A percentile compares a stretch with the other conserved stretches of the same genome.
These are phyloP conservation scores for Pampus argenteus DNA, from an alignment of 2,797 vertebrate species.

Conservation along the genomic window DNA sequence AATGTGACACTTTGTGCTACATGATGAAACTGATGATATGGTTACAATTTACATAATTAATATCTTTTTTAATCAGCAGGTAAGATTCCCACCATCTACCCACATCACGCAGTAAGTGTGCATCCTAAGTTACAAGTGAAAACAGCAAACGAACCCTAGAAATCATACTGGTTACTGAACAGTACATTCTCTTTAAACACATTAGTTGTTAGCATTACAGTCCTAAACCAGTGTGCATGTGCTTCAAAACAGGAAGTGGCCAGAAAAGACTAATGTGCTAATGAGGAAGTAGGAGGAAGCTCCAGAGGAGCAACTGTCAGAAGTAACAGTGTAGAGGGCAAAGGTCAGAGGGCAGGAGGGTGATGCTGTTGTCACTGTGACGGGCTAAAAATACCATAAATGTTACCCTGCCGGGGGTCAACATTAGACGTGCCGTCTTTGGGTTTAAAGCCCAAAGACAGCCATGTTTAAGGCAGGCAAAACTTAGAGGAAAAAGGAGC, in stretches of 20 bases:
- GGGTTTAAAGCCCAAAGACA: neutral
- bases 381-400: conserved; percentile 56
- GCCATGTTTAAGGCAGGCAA: too few relatives aligned
- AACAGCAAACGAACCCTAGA: neutral
- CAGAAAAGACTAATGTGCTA: conserved; percentile 39
- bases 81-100: neutral
- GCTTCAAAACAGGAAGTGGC: conserved; percentile 68
- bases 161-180: neutral
- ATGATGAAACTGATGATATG: neutral
- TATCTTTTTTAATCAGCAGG: neutral
- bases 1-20: too few relatives aligned
- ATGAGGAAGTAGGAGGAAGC: conserved; percentile 67
- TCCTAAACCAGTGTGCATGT: neutral
- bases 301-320: conserved; percentile 49
- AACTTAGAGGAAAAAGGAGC: too few relatives aligned
- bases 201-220: conserved; percentile 25
- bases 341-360: conserved; percentile 52
- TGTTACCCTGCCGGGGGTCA: neutral
- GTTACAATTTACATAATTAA: too few relatives aligned
- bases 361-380: conserved; percentile 35
- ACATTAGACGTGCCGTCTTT: too few relatives aligned
- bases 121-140: neutral
- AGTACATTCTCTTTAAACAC: conserved; percentile 10
- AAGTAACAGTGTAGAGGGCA: conserved; percentile 35
- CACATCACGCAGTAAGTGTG: too few relatives aligned